Percentiles rank a stretch among this genome's conserved stretches.
Conservation (phyloP, 2,797 vertebrate species). For the Sardinella longiceps region DNA sequence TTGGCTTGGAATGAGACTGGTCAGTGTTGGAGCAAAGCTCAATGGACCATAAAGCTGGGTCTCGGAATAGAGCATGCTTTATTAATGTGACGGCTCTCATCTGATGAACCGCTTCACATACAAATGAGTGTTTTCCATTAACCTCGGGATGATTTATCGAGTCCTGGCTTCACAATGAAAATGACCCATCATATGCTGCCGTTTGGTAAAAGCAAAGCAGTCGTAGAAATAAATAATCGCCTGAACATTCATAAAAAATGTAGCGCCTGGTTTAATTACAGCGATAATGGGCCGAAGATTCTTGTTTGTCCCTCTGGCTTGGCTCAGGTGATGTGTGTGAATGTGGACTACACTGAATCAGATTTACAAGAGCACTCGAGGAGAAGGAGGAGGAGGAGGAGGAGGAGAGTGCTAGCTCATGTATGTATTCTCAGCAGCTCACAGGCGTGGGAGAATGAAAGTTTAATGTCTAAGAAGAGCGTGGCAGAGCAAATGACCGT, state of each 20-base stretch:
- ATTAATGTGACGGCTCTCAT: slow-evolving; percentile 41
- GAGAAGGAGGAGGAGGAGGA: slow-evolving; percentile 4
- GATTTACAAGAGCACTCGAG: slow-evolving; percentile 6
- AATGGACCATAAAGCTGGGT: slow-evolving; percentile 33
- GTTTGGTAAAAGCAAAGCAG: slow-evolving; percentile 34
- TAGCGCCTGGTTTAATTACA: slow-evolving; percentile 46
- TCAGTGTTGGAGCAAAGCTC: slow-evolving; percentile 35
- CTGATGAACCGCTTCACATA: slow-evolving; percentile 47
- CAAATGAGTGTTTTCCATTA: slow-evolving; percentile 39
- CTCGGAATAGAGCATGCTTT: slow-evolving; percentile 35
- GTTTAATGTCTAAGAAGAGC: background rate
- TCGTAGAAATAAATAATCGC: slow-evolving; percentile 37
- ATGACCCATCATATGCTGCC: slow-evolving; percentile 34
- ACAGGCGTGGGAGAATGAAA: background rate
- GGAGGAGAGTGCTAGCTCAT: background rate
- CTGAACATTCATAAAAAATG: slow-evolving; percentile 25
- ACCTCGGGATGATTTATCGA: slow-evolving; percentile 1
- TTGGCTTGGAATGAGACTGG: slow-evolving; percentile 40
- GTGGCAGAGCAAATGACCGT: background rate
- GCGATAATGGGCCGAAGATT: slow-evolving; percentile 42
- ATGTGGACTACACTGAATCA: slow-evolving; percentile 22
- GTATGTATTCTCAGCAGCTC: background rate
- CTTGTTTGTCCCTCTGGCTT: slow-evolving; percentile 42
- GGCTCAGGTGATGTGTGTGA: slow-evolving; percentile 33
- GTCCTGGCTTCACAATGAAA: background rate